Evolutionary conservation across 2,888 invertebrate genomes (phyloP).

Genomic region (Epirrhoe alternata): DNA sequence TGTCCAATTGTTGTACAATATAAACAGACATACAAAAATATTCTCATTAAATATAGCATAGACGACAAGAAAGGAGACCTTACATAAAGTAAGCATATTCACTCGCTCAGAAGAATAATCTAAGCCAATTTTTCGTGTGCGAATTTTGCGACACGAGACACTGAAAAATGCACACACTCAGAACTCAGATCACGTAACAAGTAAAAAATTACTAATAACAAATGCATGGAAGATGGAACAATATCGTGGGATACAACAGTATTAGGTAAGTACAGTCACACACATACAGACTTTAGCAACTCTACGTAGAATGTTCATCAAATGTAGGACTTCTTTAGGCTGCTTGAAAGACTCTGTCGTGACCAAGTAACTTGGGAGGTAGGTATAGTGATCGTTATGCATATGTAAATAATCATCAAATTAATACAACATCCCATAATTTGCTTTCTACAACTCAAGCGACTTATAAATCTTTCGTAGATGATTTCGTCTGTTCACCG

Average conservation of each 20-base stretch:
- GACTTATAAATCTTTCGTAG: too few species aligned
- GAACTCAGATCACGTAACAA: slow-evolving; percentile 30
- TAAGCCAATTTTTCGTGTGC: slow-evolving; percentile 18
- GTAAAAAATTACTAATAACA: slow-evolving; percentile 36
- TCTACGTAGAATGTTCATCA: background rate
- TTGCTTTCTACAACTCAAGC: too few species aligned
- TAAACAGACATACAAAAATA: too few species aligned
- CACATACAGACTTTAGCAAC: background rate
- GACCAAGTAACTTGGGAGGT: too few species aligned
- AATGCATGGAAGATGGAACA: slow-evolving; percentile 36
- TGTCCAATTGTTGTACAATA: too few species aligned
- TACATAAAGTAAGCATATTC: slow-evolving; percentile 1
- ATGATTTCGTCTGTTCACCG: too few species aligned
- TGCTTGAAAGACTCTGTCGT: too few species aligned
- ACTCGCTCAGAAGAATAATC: slow-evolving; percentile 15
- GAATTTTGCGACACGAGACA: slow-evolving; percentile 9
- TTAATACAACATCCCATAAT: too few species aligned
- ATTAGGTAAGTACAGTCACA: slow-evolving; percentile 17
- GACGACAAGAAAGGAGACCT: background rate
- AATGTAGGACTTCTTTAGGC: too few species aligned
- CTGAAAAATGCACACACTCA: slow-evolving; percentile 22
- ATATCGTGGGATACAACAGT: slow-evolving; percentile 28
- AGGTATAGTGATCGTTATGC: too few species aligned
- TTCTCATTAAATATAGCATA: too few species aligned
- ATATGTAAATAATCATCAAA: too few species aligned